Conservation (phyloP, 2,888 invertebrate species). For the Acanthococcus lagerstroemiae region DNA sequence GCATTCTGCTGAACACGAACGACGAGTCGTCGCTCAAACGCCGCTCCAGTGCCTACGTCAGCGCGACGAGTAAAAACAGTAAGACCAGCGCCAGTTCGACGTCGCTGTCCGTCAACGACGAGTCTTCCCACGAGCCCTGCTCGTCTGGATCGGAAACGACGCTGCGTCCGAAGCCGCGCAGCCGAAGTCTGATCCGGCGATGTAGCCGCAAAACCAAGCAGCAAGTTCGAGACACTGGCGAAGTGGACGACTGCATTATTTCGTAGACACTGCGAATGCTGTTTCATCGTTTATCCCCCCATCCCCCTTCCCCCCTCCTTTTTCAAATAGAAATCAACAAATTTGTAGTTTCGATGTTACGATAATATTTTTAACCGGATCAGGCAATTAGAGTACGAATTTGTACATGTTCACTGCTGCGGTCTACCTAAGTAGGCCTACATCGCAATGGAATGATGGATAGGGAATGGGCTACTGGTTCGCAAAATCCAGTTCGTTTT, state of each 20-base stretch:
- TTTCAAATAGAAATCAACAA: no score
- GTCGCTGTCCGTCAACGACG: slow-evolving; percentile 40
- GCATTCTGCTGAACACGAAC: slow-evolving; percentile 55
- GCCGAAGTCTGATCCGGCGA: slow-evolving; percentile 65
- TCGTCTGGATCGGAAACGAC: slow-evolving; percentile 23
- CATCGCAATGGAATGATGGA: no score
- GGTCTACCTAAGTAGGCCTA: no score
- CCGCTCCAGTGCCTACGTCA: slow-evolving; percentile 61
- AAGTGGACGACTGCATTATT: slow-evolving; percentile 55
- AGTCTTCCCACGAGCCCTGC: slow-evolving; percentile 8
- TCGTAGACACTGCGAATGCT: no score
- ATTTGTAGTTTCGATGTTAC: no score
- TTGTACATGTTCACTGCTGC: no score
- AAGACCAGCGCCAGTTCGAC: slow-evolving; percentile 39
- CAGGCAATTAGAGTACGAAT: no score
- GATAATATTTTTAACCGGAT: no score
- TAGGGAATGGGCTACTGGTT: no score
- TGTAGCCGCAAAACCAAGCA: slow-evolving; percentile 70
- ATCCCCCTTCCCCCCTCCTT: no score
- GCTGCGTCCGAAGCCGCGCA: slow-evolving; percentile 51
- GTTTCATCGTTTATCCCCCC: no score
- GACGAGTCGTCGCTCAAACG: slow-evolving; percentile 48
- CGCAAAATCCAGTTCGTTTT: no score
- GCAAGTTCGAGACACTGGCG: slow-evolving; percentile 56
- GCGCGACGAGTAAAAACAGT: slow-evolving; percentile 32